Evolutionary conservation across 2,797 vertebrate genomes (phyloP).

Genomic region (Malacoctenus gilli): DNA sequence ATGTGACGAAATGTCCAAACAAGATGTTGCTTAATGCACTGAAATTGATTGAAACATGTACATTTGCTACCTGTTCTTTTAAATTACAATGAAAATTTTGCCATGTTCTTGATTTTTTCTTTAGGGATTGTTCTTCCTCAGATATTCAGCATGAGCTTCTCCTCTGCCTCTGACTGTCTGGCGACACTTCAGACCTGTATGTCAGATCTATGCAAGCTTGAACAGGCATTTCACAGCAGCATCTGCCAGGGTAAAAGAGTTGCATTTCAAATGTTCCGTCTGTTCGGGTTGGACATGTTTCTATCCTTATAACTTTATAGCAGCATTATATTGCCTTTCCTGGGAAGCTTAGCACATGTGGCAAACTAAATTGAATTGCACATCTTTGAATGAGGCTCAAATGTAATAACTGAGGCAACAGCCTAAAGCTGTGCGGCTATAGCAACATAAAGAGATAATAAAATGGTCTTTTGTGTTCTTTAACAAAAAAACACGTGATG

Average conservation of each 20-base stretch:
- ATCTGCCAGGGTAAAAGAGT: constrained; percentile 79
- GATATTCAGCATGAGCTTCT: constrained; percentile 53
- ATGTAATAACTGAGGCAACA: constrained; percentile 59
- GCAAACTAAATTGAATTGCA: constrained; percentile 49
- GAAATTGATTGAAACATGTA: too few relatives aligned
- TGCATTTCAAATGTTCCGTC: neutral
- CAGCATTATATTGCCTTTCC: constrained; percentile 27
- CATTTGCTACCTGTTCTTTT: too few relatives aligned
- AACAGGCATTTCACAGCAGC: constrained; percentile 68
- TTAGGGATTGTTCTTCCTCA: constrained; percentile 79
- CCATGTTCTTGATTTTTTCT: constrained; percentile 9
- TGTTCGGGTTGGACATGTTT: constrained; percentile 4
- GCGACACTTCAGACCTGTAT: constrained; percentile 77
- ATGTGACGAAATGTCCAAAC: too few relatives aligned
- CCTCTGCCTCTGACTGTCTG: constrained; percentile 68
- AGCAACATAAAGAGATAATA: constrained; percentile 12
- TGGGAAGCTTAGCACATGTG: constrained; percentile 21
- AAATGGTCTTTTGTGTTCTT: neutral
- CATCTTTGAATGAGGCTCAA: constrained; percentile 33
- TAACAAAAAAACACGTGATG: too few relatives aligned
- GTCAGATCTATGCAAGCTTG: constrained; percentile 75
- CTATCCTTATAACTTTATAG: neutral
- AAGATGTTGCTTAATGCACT: too few relatives aligned
- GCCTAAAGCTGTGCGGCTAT: constrained; percentile 45
- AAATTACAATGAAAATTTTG: too few relatives aligned